Evolutionary conservation across 1,140 invertebrate species (phyloP).

Genomic region (Danaus plexippus): DNA sequence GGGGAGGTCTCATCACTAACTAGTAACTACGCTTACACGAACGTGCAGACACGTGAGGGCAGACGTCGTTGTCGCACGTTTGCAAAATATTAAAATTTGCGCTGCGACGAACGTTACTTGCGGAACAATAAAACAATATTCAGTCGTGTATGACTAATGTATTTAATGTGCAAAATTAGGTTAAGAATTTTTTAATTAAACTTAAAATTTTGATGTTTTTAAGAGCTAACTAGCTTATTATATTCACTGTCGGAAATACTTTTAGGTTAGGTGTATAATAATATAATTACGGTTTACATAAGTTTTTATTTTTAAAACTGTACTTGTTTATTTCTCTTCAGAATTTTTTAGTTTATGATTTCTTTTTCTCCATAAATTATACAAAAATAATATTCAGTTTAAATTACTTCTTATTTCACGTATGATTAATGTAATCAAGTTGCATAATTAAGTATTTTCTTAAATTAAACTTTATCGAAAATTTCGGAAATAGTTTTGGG

Average conservation of each 20-base stretch:
- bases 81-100: no score
- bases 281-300: constrained; percentile 9
- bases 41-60: no score
- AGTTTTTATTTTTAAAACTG: constrained; percentile 9
- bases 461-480: no score
- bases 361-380: constrained; percentile 10
- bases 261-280: constrained; percentile 11
- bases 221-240: constrained; percentile 11
- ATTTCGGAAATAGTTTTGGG: no score
- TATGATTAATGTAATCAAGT: constrained; percentile 10
- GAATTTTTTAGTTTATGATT: constrained; percentile 11
- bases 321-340: constrained; percentile 9
- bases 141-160: constrained; percentile 11
- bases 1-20: no score
- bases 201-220: constrained; percentile 13
- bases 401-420: constrained; percentile 9
- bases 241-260: constrained; percentile 11
- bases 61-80: no score
- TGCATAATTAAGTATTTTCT: constrained; percentile 6
- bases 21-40: no score
- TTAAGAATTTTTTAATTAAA: constrained; percentile 12
- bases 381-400: constrained; percentile 10
- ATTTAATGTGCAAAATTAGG: constrained; percentile 9
- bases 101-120: neutral
- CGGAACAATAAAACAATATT: constrained; percentile 9